These are phyloP conservation scores for Oceanodroma tethys DNA, from an alignment of 2,113 vertebrate species.

Conservation along the genomic window DNA sequence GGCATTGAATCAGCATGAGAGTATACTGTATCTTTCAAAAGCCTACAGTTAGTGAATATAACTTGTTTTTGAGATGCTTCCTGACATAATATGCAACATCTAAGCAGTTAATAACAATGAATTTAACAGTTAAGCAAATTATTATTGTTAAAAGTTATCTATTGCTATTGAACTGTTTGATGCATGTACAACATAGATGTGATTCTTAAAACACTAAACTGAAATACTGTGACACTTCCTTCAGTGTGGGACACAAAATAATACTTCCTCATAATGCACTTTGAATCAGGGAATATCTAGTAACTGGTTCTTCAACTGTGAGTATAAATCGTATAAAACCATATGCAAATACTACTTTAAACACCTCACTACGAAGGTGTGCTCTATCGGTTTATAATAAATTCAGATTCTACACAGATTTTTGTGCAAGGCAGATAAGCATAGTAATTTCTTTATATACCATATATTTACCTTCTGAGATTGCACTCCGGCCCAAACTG, in stretches of 20 bases:
- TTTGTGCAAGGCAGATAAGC: background rate
- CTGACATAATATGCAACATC: background rate
- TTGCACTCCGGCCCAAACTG: background rate
- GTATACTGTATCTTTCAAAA: background rate
- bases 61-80: background rate
- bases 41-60: background rate
- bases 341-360: background rate
- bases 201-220: background rate
- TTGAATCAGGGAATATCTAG: background rate
- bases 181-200: background rate
- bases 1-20: background rate
- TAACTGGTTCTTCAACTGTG: background rate
- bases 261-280: background rate
- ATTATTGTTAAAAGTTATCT: background rate
- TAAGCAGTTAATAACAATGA: background rate
- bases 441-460: background rate
- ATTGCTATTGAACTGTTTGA: background rate
- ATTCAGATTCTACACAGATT: background rate
- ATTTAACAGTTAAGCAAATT: background rate
- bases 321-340: background rate
- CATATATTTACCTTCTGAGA: background rate
- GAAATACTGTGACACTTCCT: background rate
- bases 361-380: background rate
- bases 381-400: background rate
- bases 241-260: background rate